Evolutionary conservation across 2,888 invertebrate genomes (phyloP).

Genomic region (Entomobrya proxima): DNA sequence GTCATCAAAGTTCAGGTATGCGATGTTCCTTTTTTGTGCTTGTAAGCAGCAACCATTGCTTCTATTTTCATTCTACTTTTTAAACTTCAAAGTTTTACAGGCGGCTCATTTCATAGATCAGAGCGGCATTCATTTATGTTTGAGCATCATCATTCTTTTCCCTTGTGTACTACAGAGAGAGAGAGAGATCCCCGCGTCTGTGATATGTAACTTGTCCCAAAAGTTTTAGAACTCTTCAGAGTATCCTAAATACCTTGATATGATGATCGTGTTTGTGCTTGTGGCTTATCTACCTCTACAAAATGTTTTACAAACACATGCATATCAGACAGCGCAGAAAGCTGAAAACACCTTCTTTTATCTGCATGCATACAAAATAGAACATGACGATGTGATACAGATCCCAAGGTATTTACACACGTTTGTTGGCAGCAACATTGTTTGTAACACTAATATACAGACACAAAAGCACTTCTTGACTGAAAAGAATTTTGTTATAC

Average conservation of each 20-base stretch:
- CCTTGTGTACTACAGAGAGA: background rate
- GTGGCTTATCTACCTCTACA: background rate
- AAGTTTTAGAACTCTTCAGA: conserved; percentile 43
- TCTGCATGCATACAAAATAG: background rate
- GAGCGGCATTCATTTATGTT: background rate
- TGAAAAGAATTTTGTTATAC: conserved; percentile 39
- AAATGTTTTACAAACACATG: background rate
- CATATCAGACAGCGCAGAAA: background rate
- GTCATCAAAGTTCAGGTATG: conserved; percentile 32
- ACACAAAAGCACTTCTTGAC: background rate
- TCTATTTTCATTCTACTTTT: conserved; percentile 9
- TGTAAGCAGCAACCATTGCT: conserved; percentile 11
- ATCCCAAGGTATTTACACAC: conserved; percentile 30
- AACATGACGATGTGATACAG: conserved; percentile 11
- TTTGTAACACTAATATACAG: conserved; percentile 21
- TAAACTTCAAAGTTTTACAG: background rate
- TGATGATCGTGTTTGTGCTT: background rate
- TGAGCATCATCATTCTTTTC: conserved; percentile 35
- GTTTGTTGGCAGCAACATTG: conserved; percentile 3
- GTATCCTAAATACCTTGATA: conserved; percentile 42
- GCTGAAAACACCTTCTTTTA: background rate
- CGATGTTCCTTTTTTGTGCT: background rate
- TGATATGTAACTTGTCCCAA: conserved; percentile 44
- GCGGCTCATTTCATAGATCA: background rate
- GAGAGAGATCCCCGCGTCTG: background rate